A percentile compares a stretch with the other conserved stretches of the same genome.
Evolutionary conservation across 1,140 invertebrate genomes (phyloP).

Genomic region (Centruroides sculpturatus): DNA sequence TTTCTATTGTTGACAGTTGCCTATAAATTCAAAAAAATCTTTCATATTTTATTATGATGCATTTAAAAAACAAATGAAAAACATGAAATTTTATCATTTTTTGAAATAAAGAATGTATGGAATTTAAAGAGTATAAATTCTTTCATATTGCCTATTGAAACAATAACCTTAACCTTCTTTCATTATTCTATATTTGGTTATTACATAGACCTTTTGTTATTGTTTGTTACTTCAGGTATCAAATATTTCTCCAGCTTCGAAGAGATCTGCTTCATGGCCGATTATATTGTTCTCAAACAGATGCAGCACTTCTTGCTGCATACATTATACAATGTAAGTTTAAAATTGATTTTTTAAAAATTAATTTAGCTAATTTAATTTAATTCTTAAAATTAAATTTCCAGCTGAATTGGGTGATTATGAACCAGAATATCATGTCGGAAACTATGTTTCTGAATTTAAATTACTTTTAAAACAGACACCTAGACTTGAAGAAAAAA

Average conservation of each 20-base stretch:
- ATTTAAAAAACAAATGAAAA: too few species aligned
- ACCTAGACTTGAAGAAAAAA: conserved; percentile 70
- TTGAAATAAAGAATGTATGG: too few species aligned
- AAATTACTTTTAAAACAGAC: conserved; percentile 86
- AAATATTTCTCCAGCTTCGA: conserved; percentile 85
- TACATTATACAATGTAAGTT: conserved; percentile 60
- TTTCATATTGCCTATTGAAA: too few species aligned
- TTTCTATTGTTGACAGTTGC: too few species aligned
- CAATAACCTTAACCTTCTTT: too few species aligned
- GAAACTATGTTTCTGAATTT: conserved; percentile 80
- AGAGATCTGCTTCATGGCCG: conserved; percentile 87
- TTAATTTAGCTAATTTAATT: not conserved
- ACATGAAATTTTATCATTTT: too few species aligned
- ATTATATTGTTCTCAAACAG: conserved; percentile 71
- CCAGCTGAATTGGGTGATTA: conserved; percentile 88
- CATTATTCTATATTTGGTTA: too few species aligned
- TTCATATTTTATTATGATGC: too few species aligned
- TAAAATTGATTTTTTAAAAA: not conserved
- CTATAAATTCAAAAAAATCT: too few species aligned
- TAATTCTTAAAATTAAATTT: not conserved
- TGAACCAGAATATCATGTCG: conserved; percentile 70
- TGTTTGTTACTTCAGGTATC: conserved; percentile 43
- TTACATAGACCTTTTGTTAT: too few species aligned
- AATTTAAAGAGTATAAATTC: too few species aligned
- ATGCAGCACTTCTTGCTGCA: conserved; percentile 76